phyloP scores from a whole-genome alignment of 2,113 vertebrate species.

The Megaleporinus macrocephalus region DNA sequence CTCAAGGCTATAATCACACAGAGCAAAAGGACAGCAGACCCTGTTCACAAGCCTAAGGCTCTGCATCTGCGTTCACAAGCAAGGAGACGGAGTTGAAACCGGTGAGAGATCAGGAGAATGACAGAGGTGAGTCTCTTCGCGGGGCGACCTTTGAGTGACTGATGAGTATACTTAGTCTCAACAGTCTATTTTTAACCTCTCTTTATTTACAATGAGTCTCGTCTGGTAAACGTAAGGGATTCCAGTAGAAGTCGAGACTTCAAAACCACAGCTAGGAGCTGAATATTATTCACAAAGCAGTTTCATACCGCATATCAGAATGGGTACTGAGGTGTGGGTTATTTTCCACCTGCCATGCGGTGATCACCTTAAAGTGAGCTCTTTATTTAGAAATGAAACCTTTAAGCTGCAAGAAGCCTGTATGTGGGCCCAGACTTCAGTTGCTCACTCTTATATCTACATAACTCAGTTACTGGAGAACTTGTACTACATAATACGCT shows the following conservation, averaged over 20 bases:
- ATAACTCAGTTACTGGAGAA: too few relatives aligned
- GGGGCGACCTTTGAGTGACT: neutral
- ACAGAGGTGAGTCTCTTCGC: constrained; percentile 67
- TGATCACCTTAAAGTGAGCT: neutral
- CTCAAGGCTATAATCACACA: constrained; percentile 55
- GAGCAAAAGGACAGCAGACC: constrained; percentile 41
- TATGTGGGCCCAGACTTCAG: neutral
- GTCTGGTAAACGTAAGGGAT: neutral
- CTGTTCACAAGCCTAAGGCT: neutral
- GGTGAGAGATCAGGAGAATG: constrained; percentile 29
- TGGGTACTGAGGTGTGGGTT: neutral
- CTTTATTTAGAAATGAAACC: neutral
- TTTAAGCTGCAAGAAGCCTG: neutral
- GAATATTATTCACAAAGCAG: neutral
- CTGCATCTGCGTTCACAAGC: neutral
- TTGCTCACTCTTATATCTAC: neutral
- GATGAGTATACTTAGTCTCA: neutral
- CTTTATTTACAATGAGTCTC: neutral
- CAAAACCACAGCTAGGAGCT: neutral
- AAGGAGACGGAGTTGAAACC: constrained; percentile 2
- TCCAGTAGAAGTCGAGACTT: neutral
- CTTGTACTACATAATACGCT: too few relatives aligned
- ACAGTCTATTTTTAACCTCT: neutral
- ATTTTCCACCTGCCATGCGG: neutral
- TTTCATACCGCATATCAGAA: neutral